Evolutionary conservation across 2,888 invertebrate genomes (phyloP), one percentile per base, ranked within the genome.

Genomic region (Alsophila aescularia): DNA sequence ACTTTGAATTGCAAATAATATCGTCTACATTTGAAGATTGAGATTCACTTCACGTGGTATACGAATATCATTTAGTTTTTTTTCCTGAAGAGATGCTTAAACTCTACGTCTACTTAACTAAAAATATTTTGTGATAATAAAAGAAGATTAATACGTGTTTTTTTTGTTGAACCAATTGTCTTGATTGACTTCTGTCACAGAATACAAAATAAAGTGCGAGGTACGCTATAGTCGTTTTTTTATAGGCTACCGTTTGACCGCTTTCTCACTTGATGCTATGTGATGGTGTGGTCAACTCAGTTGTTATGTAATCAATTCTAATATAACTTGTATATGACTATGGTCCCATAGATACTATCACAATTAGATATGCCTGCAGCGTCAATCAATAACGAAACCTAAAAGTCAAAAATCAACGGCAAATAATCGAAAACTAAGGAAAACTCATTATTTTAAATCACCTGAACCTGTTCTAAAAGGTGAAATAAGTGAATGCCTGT

Each of bases 1-100:
- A 52, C 53, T 70, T 68, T 68, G 69, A 69, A 69, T 75, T 73
- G 67, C 67, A 63, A 69, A 72, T 72, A 69, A 70, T 72, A 48
- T 56, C 35, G 59, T 62, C 60, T 66, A 48, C 47, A 50, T 48
- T 45, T 47, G 32, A 45, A 60, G 49, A 65, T 62, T 62, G 50
- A 53, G 35, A 64, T 64, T 60, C 53, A 53, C 53, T 52, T 31
- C 44, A 40, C 53, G 31, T 57, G 27, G 31, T 31, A 35, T 39
- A 12, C 16, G 18, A 42, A 24, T 40, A 21, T 18, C 31, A 29
- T 31, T 35, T 36, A 36, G 13, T 35, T 10, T 16, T 24, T 48
- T 45, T 37, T 15, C 32, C 24, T 24, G 18, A 9, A 34, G 16
- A 41, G 40, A 34, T 29, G 45, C 40, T 41, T 14, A 52, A 45